Percentiles rank a stretch among this genome's conserved stretches.
Evolutionary conservation across 2,888 invertebrate genomes (phyloP).

Genomic region (Smittia aterrima): DNA sequence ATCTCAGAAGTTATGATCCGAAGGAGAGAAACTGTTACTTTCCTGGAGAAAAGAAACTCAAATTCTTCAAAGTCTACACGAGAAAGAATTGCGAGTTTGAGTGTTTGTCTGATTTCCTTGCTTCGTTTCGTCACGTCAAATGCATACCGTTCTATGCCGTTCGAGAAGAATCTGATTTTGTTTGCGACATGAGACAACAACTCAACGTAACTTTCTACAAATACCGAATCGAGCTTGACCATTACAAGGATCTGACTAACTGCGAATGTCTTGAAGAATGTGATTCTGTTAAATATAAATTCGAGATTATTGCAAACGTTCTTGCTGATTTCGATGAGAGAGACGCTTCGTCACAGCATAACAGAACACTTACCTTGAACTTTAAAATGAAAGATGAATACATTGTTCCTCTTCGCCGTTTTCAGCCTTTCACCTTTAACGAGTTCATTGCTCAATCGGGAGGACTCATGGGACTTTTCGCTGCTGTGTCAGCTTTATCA

Average conservation of each 20-base stretch:
- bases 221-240: not conserved
- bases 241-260: too few species aligned
- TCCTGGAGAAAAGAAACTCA: constrained; percentile 45
- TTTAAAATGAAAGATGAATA: not conserved
- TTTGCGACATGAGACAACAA: not conserved
- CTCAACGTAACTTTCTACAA: not conserved
- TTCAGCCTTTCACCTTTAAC: not conserved
- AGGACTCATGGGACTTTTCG: not conserved
- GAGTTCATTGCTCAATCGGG: not conserved
- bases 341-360: too few species aligned
- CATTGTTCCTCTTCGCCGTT: not conserved
- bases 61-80: constrained; percentile 46
- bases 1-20: not conserved
- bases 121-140: too few species aligned
- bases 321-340: too few species aligned
- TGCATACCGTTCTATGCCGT: not conserved
- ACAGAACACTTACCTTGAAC: too few species aligned
- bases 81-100: constrained; percentile 47
- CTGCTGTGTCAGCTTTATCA: not conserved
- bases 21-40: constrained; percentile 46
- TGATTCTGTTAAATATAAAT: not conserved
- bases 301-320: not conserved
- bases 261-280: not conserved
- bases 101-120: constrained; percentile 45
- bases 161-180: not conserved